A percentile compares a stretch with the other conserved stretches of the same genome.
Conservation (phyloP, 2,113 vertebrate species). For the Diphyllodes magnificus region DNA sequence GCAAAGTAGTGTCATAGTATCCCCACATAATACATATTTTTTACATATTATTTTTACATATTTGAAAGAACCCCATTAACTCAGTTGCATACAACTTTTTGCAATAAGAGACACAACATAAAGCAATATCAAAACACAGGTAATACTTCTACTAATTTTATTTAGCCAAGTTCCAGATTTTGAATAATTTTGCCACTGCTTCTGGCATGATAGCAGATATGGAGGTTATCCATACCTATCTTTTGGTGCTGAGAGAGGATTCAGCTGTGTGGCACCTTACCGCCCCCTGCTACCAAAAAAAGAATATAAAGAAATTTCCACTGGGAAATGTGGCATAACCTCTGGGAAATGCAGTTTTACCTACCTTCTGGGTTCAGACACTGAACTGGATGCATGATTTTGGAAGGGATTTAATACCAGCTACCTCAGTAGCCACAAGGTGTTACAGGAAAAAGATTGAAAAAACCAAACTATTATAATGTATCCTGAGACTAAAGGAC, state of each 20-base stretch:
- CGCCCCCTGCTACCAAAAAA: neutral
- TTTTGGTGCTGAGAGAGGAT: neutral
- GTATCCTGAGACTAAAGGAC: neutral
- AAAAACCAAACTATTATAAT: neutral
- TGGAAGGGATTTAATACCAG: neutral
- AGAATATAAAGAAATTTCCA: neutral
- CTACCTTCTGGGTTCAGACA: neutral
- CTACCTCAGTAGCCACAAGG: neutral
- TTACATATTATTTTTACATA: neutral
- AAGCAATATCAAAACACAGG: constrained; percentile 22
- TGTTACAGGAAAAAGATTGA: neutral
- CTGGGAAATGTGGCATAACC: neutral
- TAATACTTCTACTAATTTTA: neutral
- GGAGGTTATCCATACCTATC: neutral
- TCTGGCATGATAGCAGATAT: neutral
- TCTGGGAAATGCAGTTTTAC: neutral
- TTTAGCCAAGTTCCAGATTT: neutral
- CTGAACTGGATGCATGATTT: neutral
- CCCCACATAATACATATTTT: neutral
- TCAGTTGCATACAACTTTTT: neutral
- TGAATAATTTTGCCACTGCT: neutral
- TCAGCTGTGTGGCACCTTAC: neutral
- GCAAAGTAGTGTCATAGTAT: neutral
- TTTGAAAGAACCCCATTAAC: neutral
- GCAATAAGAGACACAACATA: neutral